Conservation (phyloP, 1,140 invertebrate species). For the Vanessa atalanta region DNA sequence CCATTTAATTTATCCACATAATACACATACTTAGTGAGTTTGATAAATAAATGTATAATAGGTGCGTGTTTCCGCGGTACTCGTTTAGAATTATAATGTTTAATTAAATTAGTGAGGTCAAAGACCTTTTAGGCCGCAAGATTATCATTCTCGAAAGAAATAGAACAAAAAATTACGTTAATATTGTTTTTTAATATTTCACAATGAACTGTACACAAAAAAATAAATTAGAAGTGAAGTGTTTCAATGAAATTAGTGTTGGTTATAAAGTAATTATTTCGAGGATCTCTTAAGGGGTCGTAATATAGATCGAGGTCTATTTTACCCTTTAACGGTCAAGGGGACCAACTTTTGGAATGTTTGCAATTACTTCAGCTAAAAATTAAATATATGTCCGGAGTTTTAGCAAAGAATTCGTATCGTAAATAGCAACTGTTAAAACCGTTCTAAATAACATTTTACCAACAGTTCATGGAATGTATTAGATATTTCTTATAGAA, state of each 20-base stretch:
- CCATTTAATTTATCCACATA: constrained; percentile 42
- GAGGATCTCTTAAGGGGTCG: constrained; percentile 44
- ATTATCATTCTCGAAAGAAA: constrained; percentile 5
- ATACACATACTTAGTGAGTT: constrained; percentile 31
- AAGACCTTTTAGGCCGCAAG: constrained; percentile 8
- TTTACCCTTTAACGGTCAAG: constrained; percentile 47
- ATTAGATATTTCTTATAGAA: background rate
- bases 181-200: constrained; percentile 2
- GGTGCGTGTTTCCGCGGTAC: constrained; percentile 24
- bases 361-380: constrained; percentile 57
- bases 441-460: constrained; percentile 17
- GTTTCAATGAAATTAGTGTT: constrained; percentile 41
- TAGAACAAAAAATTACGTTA: constrained; percentile 1
- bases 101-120: constrained; percentile 32
- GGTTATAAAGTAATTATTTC: constrained; percentile 46
- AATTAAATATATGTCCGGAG: constrained; percentile 53
- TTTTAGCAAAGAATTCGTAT: constrained; percentile 50
- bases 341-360: constrained; percentile 53
- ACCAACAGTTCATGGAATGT: constrained; percentile 15
- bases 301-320: constrained; percentile 51
- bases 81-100: constrained; percentile 28
- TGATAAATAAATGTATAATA: constrained; percentile 31
- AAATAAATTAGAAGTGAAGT: constrained; percentile 12
- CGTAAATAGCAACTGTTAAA: constrained; percentile 40
- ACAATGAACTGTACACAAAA: background rate